These are phyloP conservation scores for Helicoverpa assulta DNA, from an alignment of 2,888 invertebrate genomes.

Conservation along the genomic window DNA sequence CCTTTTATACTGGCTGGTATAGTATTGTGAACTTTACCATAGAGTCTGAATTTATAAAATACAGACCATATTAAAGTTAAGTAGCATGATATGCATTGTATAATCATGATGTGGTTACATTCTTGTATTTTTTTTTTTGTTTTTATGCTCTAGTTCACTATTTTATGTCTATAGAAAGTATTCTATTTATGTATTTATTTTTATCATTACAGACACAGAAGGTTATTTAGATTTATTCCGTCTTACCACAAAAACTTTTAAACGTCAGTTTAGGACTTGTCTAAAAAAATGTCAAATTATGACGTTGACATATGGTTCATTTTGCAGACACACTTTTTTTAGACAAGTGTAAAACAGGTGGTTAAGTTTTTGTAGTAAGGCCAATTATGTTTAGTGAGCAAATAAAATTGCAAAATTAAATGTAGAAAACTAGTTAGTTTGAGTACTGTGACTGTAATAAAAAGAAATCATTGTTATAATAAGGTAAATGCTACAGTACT, in stretches of 20 bases:
- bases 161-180: no score
- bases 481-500: background rate
- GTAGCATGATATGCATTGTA: slow-evolving; percentile 1
- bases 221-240: no score
- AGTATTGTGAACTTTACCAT: slow-evolving; percentile 17
- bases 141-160: background rate
- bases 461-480: background rate
- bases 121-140: background rate
- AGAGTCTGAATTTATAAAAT: slow-evolving; percentile 20
- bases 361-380: no score
- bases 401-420: background rate
- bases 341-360: no score
- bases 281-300: no score
- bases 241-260: no score
- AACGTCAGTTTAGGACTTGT: no score
- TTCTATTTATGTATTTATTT: background rate
- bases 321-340: no score
- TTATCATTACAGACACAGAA: background rate
- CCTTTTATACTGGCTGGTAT: slow-evolving; percentile 31
- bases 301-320: no score
- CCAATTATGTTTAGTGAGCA: background rate
- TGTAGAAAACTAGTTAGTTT: background rate
- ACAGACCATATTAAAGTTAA: slow-evolving; percentile 6
- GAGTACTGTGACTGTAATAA: background rate
- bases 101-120: slow-evolving; percentile 23